Evolutionary conservation across 1,140 invertebrate species (phyloP), one percentile per base, ranked within the genome.

Genomic region (Drosophila miranda): DNA sequence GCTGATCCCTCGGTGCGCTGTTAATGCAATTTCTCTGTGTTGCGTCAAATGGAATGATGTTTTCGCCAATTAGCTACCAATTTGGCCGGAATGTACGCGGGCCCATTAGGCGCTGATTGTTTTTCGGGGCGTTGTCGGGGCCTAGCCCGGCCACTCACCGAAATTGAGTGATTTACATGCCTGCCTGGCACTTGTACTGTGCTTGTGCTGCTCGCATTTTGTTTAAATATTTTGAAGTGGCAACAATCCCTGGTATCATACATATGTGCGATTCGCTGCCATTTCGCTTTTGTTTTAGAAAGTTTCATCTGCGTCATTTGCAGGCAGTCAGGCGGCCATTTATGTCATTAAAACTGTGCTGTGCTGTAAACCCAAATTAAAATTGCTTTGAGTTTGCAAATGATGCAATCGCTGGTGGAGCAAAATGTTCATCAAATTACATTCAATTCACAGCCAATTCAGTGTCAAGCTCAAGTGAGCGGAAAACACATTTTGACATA

Each of bases 61-160:
- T 87, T 87, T 88, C 83, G 83, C 83, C 82, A 87, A 87, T 87
- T 87, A 87, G 82, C 63, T 66, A 56, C 71, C 70, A 88, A 87
- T 87, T 87, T 69, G 53, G 75, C 23, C 46, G 70, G 50, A 50
- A 75, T 69, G 56, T 55, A 58, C 53, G 50, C 66, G 50, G 46
- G 53, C 57, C 68, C 78, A 88, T 87, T 87, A 86, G 62, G 74
- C 61, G 54, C 45, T 82, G 82, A 87, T 87, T 70, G 54, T 67
- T 75, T 75, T 64, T 57, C 23, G 55, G 77, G 76, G 77, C 61
- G 78, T 86, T 41, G 52, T 62, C 59, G 51, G 62, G 48, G 48
- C 26, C 16, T 42, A 50, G 11, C 9, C 26, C n/a, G 3, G 23
- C 23, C 56, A 55, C 71, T 62, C 75, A 71, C 78, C 77, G 45